Percentiles rank a stretch among this genome's conserved stretches.
phyloP scores from a whole-genome alignment of 2,888 invertebrate species.

The Leucania comma region DNA sequence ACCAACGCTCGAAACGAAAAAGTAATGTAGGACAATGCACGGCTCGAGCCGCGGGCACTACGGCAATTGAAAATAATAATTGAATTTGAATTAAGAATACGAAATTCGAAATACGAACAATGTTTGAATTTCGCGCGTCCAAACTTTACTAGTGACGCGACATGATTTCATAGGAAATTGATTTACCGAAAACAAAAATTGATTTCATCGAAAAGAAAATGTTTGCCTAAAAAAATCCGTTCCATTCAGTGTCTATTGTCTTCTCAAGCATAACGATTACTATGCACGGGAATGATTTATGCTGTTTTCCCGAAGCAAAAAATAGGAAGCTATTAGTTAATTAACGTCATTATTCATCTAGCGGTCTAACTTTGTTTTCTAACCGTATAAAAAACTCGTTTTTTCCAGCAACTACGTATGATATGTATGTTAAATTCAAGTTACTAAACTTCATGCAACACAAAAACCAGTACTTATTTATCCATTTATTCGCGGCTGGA shows the following conservation, averaged over 20 bases:
- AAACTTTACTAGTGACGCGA: slow-evolving; percentile 56
- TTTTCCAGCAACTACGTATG: slow-evolving; percentile 17
- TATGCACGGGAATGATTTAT: slow-evolving; percentile 24
- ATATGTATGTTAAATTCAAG: slow-evolving; percentile 23
- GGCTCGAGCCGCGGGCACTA: slow-evolving; percentile 75
- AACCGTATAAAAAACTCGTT: slow-evolving; percentile 24
- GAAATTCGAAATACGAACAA: slow-evolving; percentile 86
- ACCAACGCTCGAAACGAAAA: slow-evolving; percentile 69
- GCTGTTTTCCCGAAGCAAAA: slow-evolving; percentile 28
- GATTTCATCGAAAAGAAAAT: slow-evolving; percentile 15
- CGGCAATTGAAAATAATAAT: slow-evolving; percentile 89
- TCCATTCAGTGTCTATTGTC: slow-evolving; percentile 12
- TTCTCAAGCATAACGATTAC: slow-evolving; percentile 25
- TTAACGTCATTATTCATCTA: slow-evolving; percentile 33
- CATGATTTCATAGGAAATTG: slow-evolving; percentile 16
- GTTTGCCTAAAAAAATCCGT: slow-evolving; percentile 3
- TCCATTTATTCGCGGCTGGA: slow-evolving; percentile 47
- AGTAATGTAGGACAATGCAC: slow-evolving; percentile 79
- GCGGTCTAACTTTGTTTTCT: slow-evolving; percentile 20
- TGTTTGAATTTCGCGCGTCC: slow-evolving; percentile 85
- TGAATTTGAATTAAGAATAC: slow-evolving; percentile 87
- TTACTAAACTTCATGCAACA: slow-evolving; percentile 21
- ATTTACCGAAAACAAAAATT: slow-evolving; percentile 19
- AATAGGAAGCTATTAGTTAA: slow-evolving; percentile 37
- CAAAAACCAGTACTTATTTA: slow-evolving; percentile 27